phyloP scores from a whole-genome alignment of 2,888 invertebrate genomes.

The Byasa hedistus region DNA sequence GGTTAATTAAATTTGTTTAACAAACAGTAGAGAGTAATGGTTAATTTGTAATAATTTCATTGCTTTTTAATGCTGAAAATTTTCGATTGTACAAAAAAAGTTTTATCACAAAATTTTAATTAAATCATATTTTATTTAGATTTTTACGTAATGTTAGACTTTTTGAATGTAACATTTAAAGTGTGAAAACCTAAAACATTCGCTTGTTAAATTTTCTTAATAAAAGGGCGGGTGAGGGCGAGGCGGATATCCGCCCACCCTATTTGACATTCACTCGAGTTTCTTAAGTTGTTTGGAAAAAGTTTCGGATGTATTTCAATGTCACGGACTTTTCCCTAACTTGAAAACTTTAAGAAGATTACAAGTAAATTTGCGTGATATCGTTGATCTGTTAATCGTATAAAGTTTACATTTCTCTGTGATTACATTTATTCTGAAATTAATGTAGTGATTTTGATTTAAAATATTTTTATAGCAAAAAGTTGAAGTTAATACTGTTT shows the following conservation, averaged over 20 bases:
- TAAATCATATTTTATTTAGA: too few relatives aligned
- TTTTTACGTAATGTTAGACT: too few relatives aligned
- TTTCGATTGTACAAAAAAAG: too few relatives aligned
- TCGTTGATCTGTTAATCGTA: neutral
- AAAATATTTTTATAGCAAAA: too few relatives aligned
- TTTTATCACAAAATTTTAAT: too few relatives aligned
- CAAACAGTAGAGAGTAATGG: too few relatives aligned
- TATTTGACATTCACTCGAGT: conserved; percentile 69
- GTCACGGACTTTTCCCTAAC: conserved; percentile 59
- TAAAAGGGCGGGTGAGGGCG: conserved; percentile 51
- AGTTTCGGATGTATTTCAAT: conserved; percentile 65
- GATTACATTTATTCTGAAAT: too few relatives aligned
- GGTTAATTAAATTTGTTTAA: too few relatives aligned
- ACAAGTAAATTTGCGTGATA: conserved; percentile 29
- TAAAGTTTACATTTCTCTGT: neutral
- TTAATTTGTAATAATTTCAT: too few relatives aligned
- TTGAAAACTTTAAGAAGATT: conserved; percentile 45
- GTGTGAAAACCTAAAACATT: neutral
- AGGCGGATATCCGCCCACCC: conserved; percentile 69
- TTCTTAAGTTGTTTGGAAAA: conserved; percentile 66
- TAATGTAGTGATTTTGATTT: too few relatives aligned
- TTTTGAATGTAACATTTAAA: neutral
- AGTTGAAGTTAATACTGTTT: too few relatives aligned
- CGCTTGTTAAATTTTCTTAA: conserved; percentile 55
- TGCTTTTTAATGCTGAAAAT: too few relatives aligned